Percentiles rank a stretch among this genome's conserved stretches.
Conservation (phyloP, 37 sponge, comb jelly and placozoan species). For the Corticium candelabrum region DNA sequence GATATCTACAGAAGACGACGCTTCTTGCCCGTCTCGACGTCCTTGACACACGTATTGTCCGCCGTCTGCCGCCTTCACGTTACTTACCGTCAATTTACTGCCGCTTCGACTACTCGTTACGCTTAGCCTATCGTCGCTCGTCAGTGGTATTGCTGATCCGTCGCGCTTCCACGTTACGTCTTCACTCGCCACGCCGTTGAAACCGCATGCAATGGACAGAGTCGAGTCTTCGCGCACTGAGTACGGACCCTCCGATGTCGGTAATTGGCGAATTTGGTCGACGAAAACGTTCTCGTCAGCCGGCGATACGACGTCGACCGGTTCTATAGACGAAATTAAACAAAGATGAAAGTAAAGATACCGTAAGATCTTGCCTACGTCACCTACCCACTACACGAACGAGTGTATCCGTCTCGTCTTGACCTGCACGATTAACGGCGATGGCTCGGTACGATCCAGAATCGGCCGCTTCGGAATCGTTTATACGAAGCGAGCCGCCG, state of each 20-base stretch:
- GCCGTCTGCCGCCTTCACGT: background rate
- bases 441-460: background rate
- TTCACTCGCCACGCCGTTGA: background rate
- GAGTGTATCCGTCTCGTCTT: background rate
- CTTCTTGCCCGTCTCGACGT: too few species aligned
- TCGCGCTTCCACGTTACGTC: background rate
- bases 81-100: background rate
- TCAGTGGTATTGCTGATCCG: background rate
- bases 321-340: background rate
- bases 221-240: background rate
- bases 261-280: background rate
- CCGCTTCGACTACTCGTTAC: background rate
- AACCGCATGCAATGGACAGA: background rate
- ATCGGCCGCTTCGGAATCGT: background rate
- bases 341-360: too few species aligned
- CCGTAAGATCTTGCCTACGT: slow-evolving; percentile 2
- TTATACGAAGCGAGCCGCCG: background rate
- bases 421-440: background rate
- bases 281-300: background rate
- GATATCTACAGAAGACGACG: background rate
- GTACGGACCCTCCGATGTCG: background rate
- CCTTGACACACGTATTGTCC: background rate
- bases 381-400: background rate
- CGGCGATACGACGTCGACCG: background rate
- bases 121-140: background rate